Percentiles rank a stretch among this genome's conserved stretches.
Evolutionary conservation across 2,888 invertebrate genomes (phyloP).

Genomic region (Xanthia icteritia): DNA sequence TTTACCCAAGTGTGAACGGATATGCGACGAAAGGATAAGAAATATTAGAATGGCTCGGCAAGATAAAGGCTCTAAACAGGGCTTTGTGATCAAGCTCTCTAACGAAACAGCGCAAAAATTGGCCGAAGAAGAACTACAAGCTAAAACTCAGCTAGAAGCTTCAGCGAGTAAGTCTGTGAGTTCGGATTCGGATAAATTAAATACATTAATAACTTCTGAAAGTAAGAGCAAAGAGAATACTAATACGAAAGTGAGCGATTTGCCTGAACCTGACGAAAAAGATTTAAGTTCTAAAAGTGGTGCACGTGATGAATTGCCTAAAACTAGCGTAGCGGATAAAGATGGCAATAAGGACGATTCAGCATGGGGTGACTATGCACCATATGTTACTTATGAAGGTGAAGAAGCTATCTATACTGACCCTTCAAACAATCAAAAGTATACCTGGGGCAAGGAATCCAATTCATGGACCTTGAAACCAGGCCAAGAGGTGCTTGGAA

Average conservation of each 20-base stretch:
- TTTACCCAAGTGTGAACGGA: slow-evolving; percentile 14
- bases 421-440: slow-evolving; percentile 92
- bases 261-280: slow-evolving; percentile 25
- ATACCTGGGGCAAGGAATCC: slow-evolving; percentile 91
- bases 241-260: slow-evolving; percentile 25
- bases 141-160: slow-evolving; percentile 60
- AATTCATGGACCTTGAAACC: slow-evolving; percentile 88
- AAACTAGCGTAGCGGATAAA: slow-evolving; percentile 22
- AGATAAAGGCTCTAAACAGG: slow-evolving; percentile 79
- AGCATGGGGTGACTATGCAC: slow-evolving; percentile 86
- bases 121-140: slow-evolving; percentile 79
- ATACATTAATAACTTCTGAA: slow-evolving; percentile 17
- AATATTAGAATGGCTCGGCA: slow-evolving; percentile 75
- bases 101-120: slow-evolving; percentile 87
- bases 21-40: slow-evolving; percentile 31
- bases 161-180: slow-evolving; percentile 37
- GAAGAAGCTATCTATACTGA: slow-evolving; percentile 94
- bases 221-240: slow-evolving; percentile 20
- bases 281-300: slow-evolving; percentile 14
- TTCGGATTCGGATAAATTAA: slow-evolving; percentile 18
- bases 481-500: slow-evolving; percentile 76
- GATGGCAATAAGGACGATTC: slow-evolving; percentile 34
- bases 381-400: slow-evolving; percentile 93
- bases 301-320: slow-evolving; percentile 4
- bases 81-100: slow-evolving; percentile 88